Percentiles rank a stretch among this genome's conserved stretches.
Conservation (phyloP, 2,797 vertebrate species). For the Carcharodon carcharias region DNA sequence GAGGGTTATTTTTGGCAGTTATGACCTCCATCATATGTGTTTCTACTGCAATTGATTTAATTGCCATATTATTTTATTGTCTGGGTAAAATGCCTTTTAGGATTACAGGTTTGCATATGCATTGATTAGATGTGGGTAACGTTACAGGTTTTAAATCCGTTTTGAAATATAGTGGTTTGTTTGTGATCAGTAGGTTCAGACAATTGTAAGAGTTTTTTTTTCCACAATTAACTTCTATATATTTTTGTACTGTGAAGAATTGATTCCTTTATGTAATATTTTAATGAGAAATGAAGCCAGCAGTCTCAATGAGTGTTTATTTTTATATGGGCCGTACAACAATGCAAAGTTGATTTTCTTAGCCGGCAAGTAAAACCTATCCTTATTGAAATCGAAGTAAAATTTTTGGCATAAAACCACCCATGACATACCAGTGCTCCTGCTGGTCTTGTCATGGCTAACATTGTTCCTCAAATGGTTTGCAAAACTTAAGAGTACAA, state of each 20-base stretch:
- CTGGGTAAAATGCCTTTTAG: background rate
- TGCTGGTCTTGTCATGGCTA: no score
- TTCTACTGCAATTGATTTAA: background rate
- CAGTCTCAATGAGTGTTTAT: background rate
- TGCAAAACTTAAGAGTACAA: background rate
- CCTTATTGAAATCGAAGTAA: background rate
- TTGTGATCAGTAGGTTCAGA: background rate
- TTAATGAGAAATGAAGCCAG: background rate
- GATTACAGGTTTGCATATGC: background rate
- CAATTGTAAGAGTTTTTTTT: background rate
- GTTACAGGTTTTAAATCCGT: background rate
- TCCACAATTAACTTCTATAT: background rate
- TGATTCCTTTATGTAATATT: background rate
- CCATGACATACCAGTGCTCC: background rate
- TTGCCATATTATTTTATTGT: background rate
- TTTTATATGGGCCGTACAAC: background rate
- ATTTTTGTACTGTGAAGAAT: background rate
- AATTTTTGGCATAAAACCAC: background rate
- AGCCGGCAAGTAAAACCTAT: background rate
- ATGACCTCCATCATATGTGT: background rate
- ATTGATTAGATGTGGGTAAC: background rate
- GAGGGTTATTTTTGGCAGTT: background rate
- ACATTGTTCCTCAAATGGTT: background rate
- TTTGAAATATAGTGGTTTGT: background rate
- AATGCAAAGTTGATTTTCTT: background rate